Evolutionary conservation across 1,140 invertebrate species (phyloP), one percentile per base, ranked within the genome.

Genomic region (Nasonia giraulti): DNA sequence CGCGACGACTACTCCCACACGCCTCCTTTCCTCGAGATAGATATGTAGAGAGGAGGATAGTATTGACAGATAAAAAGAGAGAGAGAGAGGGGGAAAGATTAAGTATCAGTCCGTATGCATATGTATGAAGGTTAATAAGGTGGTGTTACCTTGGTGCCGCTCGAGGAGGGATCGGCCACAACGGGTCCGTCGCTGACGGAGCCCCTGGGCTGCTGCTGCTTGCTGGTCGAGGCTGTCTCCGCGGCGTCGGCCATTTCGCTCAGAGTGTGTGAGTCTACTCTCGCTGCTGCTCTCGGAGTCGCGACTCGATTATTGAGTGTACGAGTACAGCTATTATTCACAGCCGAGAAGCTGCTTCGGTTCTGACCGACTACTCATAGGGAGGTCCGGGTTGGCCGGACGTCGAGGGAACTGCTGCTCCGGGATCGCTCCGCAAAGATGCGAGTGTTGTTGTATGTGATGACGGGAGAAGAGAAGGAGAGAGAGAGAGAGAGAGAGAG

Each of bases 141-240:
- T 50, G 17, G 11, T 44, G 33, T 27, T 85, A 85, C 84, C 84
- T 85, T 85, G 23, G 75, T 82, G 44, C 84, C 84, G 50, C 71
- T 73, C 0, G 80, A 33, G 3, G 73, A 33, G 8, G 37, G 74
- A 31, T 82, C 84, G n/a, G 74, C 62, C 20, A 85, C 80, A 14
- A 82, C 33, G 80, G 84, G 80, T n/a, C 74, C 80, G 33, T 85
- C 80, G 66, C 44, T 66, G 6, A 85, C 66, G 12, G 79, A 81
- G 0, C 50, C 69, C 33, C 79, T 80, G 10, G 75, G 78, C 40
- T 62, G 55, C 50, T 80, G 47, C 50, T 66, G 44, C 20, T 80
- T 80, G 47, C 69, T 74, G 33, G 77, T n/a, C 33, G 82, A 40
- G 50, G 71, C 44, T 47, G 44, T 27, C 11, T 17, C 23, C 17